These are phyloP conservation scores for Loripinus fragilis DNA, from an alignment of 2,888 invertebrate species.

Conservation along the genomic window DNA sequence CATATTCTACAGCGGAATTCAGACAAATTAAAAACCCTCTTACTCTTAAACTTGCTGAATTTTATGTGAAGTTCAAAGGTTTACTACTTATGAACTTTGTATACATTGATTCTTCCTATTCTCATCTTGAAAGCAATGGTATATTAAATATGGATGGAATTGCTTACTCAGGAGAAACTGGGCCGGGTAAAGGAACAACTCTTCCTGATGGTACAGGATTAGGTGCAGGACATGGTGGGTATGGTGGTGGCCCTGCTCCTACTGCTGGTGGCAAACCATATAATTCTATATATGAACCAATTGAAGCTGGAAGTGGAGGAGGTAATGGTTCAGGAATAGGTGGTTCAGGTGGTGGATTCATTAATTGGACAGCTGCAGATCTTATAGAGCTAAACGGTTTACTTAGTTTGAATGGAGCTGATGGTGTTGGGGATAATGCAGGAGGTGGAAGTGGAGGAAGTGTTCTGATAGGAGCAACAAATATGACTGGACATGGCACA, in stretches of 20 bases:
- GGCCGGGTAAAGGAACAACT: constrained; percentile 65
- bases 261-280: constrained; percentile 67
- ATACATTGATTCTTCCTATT: constrained; percentile 62
- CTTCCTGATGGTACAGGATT: constrained; percentile 49
- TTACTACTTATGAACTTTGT: constrained; percentile 69
- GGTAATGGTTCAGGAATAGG: constrained; percentile 68
- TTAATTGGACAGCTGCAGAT: constrained; percentile 69
- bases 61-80: constrained; percentile 71
- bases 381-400: constrained; percentile 72
- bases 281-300: constrained; percentile 67
- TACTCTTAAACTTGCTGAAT: constrained; percentile 58
- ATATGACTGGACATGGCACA: constrained; percentile 74
- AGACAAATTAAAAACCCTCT: constrained; percentile 60
- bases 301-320: constrained; percentile 69
- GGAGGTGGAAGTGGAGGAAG: constrained; percentile 76
- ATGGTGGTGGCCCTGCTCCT: constrained; percentile 66
- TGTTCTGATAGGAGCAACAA: constrained; percentile 66
- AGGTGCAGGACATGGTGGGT: constrained; percentile 73
- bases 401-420: constrained; percentile 61
- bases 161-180: constrained; percentile 63
- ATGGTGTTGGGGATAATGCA: constrained; percentile 61
- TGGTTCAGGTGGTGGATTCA: constrained; percentile 72
- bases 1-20: constrained; percentile 68
- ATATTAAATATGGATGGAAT: constrained; percentile 68
- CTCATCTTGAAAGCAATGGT: constrained; percentile 70